phyloP scores from a whole-genome alignment of 2,113 vertebrate species.

The Alouatta palliata region DNA sequence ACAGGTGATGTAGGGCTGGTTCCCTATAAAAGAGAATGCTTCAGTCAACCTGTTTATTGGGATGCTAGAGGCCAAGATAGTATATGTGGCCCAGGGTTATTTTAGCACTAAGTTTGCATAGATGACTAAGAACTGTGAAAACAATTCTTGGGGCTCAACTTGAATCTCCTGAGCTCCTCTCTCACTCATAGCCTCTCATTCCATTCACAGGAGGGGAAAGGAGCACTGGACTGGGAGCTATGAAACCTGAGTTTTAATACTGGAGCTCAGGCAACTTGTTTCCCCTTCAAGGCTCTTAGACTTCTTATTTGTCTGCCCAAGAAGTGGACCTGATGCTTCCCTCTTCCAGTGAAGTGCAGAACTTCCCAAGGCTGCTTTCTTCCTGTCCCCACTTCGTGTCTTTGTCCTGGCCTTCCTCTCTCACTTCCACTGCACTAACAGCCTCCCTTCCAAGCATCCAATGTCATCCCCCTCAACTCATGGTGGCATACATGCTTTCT shows the following conservation, averaged over 20 bases:
- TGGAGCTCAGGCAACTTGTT: not conserved
- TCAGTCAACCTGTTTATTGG: rapidly evolving
- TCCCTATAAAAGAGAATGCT: not conserved
- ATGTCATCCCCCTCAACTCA: rapidly evolving
- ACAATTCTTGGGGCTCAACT: not conserved
- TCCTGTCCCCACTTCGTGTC: not conserved
- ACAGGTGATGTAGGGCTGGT: too few species aligned
- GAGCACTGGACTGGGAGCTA: not conserved
- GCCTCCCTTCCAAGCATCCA: not conserved
- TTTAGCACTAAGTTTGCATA: not conserved
- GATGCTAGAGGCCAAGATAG: not conserved
- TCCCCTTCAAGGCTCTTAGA: not conserved
- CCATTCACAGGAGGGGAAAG: not conserved
- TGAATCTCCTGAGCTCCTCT: too few species aligned
- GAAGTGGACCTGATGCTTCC: too few species aligned
- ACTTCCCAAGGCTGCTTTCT: too few species aligned
- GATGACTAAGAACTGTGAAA: not conserved
- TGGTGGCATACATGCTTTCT: not conserved
- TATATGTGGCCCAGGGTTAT: not conserved
- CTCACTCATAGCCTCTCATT: not conserved
- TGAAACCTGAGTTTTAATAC: not conserved
- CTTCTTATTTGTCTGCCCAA: not conserved
- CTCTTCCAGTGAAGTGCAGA: too few species aligned
- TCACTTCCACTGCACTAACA: not conserved
- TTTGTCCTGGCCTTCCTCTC: not conserved